Evolutionary conservation across 1,140 invertebrate genomes (phyloP).

Genomic region (Rhopalosiphum maidis): DNA sequence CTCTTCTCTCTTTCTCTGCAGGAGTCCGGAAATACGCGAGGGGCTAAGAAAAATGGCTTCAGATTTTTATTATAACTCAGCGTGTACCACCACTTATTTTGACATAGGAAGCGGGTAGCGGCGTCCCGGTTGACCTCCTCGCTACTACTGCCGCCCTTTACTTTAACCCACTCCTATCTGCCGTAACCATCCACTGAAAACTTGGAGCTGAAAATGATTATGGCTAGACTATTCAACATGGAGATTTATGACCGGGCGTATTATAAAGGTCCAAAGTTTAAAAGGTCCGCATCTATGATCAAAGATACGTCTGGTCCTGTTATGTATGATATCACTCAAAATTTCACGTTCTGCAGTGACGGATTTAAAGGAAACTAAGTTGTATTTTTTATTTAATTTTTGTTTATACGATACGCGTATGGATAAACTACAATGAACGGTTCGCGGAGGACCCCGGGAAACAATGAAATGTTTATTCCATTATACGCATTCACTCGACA

Average conservation of each 20-base stretch:
- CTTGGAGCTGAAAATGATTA: slow-evolving; percentile 49
- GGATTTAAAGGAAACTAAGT: not conserved
- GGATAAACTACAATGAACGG: not conserved
- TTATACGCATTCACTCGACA: not conserved
- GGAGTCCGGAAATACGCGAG: not conserved
- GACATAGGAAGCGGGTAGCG: not conserved
- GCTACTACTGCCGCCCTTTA: not conserved
- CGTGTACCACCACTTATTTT: slow-evolving; percentile 40
- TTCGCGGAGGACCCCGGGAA: not conserved
- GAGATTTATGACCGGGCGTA: slow-evolving; percentile 32
- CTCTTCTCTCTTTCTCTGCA: not conserved
- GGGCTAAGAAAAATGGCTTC: slow-evolving; percentile 38
- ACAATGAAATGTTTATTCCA: not conserved
- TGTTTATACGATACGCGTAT: not conserved
- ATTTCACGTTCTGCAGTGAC: not conserved
- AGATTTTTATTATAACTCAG: slow-evolving; percentile 54
- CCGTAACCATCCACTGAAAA: not conserved
- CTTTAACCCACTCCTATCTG: not conserved
- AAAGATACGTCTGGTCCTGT: slow-evolving; percentile 30
- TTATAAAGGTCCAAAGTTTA: slow-evolving; percentile 50
- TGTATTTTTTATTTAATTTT: not conserved
- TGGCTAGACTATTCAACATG: not conserved
- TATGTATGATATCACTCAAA: slow-evolving; percentile 21
- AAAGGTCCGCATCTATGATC: slow-evolving; percentile 40
- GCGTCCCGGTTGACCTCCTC: slow-evolving; percentile 27